These are phyloP conservation scores for Dreissena rostriformis DNA, from an alignment of 1,140 invertebrate genomes.

Conservation along the genomic window DNA sequence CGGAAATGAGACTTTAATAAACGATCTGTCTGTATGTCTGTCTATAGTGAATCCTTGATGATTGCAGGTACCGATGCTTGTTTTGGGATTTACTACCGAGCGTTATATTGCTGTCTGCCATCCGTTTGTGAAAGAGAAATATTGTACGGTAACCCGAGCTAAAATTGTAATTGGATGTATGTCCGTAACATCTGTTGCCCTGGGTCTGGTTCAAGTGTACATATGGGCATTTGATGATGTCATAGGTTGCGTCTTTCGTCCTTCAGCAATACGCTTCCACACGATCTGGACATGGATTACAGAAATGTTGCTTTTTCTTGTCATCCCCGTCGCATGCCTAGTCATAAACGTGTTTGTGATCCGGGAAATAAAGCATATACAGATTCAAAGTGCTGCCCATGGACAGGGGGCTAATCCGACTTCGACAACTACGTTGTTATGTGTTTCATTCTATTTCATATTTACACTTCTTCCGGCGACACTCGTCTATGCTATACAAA, in stretches of 20 bases:
- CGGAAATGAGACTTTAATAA: no score
- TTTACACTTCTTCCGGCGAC: constrained; percentile 77
- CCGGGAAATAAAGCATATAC: constrained; percentile 71
- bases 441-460: constrained; percentile 80
- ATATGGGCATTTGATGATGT: constrained; percentile 68
- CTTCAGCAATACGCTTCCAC: constrained; percentile 57
- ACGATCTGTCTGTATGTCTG: no score
- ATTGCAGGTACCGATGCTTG: constrained; percentile 71
- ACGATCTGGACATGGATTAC: constrained; percentile 77
- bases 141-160: constrained; percentile 71
- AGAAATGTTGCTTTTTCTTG: constrained; percentile 74
- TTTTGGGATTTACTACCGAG: constrained; percentile 93
- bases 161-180: constrained; percentile 61
- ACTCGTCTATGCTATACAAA: constrained; percentile 73
- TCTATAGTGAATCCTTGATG: not conserved
- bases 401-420: constrained; percentile 58
- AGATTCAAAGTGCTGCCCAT: constrained; percentile 64
- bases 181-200: constrained; percentile 55
- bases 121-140: constrained; percentile 86
- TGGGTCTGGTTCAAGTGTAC: constrained; percentile 71
- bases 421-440: constrained; percentile 77
- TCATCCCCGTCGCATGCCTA: constrained; percentile 74
- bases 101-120: constrained; percentile 98
- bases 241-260: constrained; percentile 22
- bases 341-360: constrained; percentile 79